Percentiles rank a stretch among this genome's conserved stretches.
Evolutionary conservation across 2,888 invertebrate genomes (phyloP).

Genomic region (Drosophila merina): DNA sequence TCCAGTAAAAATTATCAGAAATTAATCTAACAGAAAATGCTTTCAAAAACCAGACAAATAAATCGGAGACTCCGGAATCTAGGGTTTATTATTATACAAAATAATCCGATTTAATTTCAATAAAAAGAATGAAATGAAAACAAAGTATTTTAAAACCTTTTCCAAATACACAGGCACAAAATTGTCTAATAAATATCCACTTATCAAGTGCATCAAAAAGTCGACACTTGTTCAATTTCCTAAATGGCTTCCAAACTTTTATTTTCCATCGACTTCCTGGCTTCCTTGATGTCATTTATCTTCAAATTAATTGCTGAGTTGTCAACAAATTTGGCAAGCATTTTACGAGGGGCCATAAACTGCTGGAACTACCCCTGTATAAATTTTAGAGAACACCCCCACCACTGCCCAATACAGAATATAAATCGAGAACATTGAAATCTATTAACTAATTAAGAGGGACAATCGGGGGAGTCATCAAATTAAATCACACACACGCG

Average conservation of each 20-base stretch:
- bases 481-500: conserved; percentile 56
- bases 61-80: background rate
- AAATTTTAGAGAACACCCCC: conserved; percentile 21
- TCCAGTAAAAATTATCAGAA: conserved; percentile 23
- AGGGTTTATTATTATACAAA: too few species aligned
- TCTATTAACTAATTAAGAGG: conserved; percentile 75
- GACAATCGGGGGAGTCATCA: conserved; percentile 50
- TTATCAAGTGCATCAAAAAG: conserved; percentile 19
- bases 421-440: conserved; percentile 44
- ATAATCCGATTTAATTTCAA: too few species aligned
- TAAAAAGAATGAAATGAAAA: too few species aligned
- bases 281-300: conserved; percentile 21
- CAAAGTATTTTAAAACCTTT: background rate
- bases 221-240: conserved; percentile 11
- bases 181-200: too few species aligned
- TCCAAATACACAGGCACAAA: background rate
- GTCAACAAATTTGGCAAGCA: conserved; percentile 53
- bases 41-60: background rate
- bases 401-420: background rate
- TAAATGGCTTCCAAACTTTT: background rate
- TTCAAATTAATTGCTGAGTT: conserved; percentile 62
- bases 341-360: conserved; percentile 46
- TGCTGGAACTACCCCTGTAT: conserved; percentile 15
- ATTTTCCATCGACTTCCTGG: conserved; percentile 3
- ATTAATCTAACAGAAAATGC: conserved; percentile 11